These are phyloP conservation scores for Drosophila atripex DNA, from an alignment of 2,888 invertebrate genomes.

Conservation along the genomic window DNA sequence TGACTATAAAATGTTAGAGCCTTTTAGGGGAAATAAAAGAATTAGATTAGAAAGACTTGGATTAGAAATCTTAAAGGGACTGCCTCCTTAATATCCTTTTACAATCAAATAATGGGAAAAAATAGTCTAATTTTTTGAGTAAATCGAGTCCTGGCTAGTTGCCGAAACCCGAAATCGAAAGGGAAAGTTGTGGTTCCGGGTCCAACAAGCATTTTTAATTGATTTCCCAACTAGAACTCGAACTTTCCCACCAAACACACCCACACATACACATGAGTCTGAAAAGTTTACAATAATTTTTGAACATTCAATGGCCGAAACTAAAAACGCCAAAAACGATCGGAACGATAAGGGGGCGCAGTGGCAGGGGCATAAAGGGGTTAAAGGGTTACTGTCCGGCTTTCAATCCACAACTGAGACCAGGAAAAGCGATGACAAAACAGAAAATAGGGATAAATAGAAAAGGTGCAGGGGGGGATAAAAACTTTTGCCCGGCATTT, in stretches of 20 bases:
- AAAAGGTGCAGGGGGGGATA: constrained; percentile 20
- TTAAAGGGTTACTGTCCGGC: constrained; percentile 42
- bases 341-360: constrained; percentile 30
- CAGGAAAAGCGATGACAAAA: constrained; percentile 62
- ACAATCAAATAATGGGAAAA: too few relatives aligned
- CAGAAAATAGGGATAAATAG: constrained; percentile 25
- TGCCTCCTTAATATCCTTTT: too few relatives aligned
- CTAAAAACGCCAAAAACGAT: constrained; percentile 73
- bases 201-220: constrained; percentile 73
- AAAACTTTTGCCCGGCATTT: constrained; percentile 62
- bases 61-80: too few relatives aligned
- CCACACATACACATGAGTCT: constrained; percentile 55
- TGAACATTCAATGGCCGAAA: constrained; percentile 77
- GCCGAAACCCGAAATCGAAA: constrained; percentile 29
- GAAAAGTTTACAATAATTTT: constrained; percentile 80
- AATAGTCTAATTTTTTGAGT: too few relatives aligned
- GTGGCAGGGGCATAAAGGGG: background rate
- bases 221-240: constrained; percentile 62
- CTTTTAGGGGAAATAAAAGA: too few relatives aligned
- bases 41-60: too few relatives aligned
- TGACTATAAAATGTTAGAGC: too few relatives aligned
- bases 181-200: constrained; percentile 59
- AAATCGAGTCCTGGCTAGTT: constrained; percentile 21
- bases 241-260: background rate
- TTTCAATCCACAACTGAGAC: constrained; percentile 69